Evolutionary conservation across 2,888 invertebrate species (phyloP), one percentile per base, ranked within the genome.

Genomic region (Spodoptera picta): DNA sequence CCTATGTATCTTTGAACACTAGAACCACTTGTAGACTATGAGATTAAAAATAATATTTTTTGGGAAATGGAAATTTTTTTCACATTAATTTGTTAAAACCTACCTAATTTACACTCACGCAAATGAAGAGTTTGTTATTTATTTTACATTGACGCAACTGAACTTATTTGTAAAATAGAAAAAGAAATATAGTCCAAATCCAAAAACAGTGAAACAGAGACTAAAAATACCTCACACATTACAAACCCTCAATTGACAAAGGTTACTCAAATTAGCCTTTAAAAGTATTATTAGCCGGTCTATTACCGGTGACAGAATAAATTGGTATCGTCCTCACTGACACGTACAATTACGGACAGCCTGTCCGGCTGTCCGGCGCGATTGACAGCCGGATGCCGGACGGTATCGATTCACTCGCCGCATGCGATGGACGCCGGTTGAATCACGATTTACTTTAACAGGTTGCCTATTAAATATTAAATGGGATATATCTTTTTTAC

Each of bases 341-440:
- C 63, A 71, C 65, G 65, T 54, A 58, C 65, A 65, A 79, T 76
- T 75, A 79, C 60, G 49, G 54, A 50, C 60, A 14, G 53, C 24
- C 59, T 58, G 75, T 64, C 59, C 47, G 67, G 24, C 55, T 55
- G 75, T 64, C 59, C 47, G 67, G 24, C 10, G 1, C 9, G 49
- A 54, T 66, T 63, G 76, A 79, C 76, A 58, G 52, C 65, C 54
- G 79, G 62, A 67, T 36, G 48, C 57, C 66, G 50, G 66, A 65
- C 47, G 50, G 50, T 77, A 76, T 79, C 79, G 79, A 73, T 79
- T 77, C 47, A 43, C 46, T 10, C 53, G 52, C 58, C 54, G 56
- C 76, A 73, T 72, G 77, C 65, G 49, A 63, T 79, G 60, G 50
- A 61, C 53, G 69, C 69, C 14, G 52, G 2, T 65, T 67, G 79